Percentiles rank a stretch among this genome's conserved stretches.
Conservation (phyloP, 2,888 invertebrate genomes). For the Eristalis intricaria region DNA sequence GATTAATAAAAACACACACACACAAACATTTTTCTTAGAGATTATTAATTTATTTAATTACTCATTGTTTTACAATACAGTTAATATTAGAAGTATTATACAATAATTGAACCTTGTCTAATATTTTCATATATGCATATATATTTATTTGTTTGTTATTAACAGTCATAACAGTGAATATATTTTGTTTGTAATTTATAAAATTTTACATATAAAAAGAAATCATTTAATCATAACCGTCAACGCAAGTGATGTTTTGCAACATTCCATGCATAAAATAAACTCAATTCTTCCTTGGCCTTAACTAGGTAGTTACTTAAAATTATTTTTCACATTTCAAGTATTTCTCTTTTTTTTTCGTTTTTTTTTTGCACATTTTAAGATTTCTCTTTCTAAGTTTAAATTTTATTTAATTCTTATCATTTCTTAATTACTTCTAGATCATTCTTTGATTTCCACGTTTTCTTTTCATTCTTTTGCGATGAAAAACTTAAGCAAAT, state of each 20-base stretch:
- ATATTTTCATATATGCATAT: conserved; percentile 13
- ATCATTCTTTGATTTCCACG: background rate
- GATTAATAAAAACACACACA: background rate
- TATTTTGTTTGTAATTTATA: conserved; percentile 45
- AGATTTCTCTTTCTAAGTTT: background rate
- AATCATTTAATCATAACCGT: conserved; percentile 44
- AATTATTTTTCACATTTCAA: conserved; percentile 6
- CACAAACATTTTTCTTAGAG: conserved; percentile 27
- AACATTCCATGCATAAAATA: background rate
- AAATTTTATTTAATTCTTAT: background rate
- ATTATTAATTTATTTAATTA: conserved; percentile 49
- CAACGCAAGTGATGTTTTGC: background rate
- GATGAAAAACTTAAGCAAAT: background rate
- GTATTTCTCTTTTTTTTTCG: background rate
- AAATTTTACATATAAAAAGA: conserved; percentile 58
- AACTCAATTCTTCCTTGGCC: conserved; percentile 3
- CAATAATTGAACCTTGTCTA: conserved; percentile 58
- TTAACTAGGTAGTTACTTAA: conserved; percentile 32
- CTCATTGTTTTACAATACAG: conserved; percentile 50
- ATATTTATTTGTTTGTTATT: conserved; percentile 28
- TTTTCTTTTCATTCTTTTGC: background rate
- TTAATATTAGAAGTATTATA: conserved; percentile 26
- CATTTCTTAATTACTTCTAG: background rate
- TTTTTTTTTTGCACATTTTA: background rate
- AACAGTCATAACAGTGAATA: conserved; percentile 64